Percentiles rank a stretch among this genome's conserved stretches.
Evolutionary conservation across 2,888 invertebrate species (phyloP).

Genomic region (Cosmorhoe ocellata): DNA sequence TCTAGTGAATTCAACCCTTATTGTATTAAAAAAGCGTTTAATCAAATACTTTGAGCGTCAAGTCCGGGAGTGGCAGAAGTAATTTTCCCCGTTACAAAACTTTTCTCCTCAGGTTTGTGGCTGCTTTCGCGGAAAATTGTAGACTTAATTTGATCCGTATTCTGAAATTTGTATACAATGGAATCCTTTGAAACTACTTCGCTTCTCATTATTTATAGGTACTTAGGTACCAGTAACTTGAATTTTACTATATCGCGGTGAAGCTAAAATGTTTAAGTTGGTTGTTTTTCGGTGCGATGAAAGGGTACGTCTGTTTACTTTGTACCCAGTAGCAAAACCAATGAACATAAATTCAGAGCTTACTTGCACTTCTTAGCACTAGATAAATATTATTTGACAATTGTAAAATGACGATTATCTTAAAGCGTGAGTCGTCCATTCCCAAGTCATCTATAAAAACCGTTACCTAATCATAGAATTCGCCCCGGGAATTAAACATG

Average conservation of each 20-base stretch:
- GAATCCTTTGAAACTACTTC: constrained; percentile 36
- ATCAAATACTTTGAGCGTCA: constrained; percentile 40
- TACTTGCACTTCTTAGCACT: too few relatives aligned
- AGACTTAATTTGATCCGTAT: constrained; percentile 40
- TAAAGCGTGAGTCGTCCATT: background rate
- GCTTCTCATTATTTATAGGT: constrained; percentile 32
- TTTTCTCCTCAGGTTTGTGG: constrained; percentile 37
- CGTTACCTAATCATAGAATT: constrained; percentile 6
- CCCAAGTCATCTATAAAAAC: too few relatives aligned
- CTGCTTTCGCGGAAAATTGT: constrained; percentile 38
- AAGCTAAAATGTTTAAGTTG: too few relatives aligned
- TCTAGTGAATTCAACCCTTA: background rate
- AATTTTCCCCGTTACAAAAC: constrained; percentile 42
- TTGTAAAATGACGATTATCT: background rate
- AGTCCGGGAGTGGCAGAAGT: constrained; percentile 39
- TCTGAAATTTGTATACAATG: constrained; percentile 41
- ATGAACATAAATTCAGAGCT: too few relatives aligned
- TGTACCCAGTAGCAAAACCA: too few relatives aligned
- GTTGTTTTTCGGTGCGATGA: too few relatives aligned
- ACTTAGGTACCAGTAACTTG: constrained; percentile 15
- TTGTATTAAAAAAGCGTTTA: constrained; percentile 38
- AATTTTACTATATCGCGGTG: background rate
- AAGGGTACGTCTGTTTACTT: too few relatives aligned
- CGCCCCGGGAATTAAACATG: too few relatives aligned
- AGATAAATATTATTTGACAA: background rate